phyloP scores from a whole-genome alignment of 2,113 vertebrate genomes.

The Willisornis vidua region DNA sequence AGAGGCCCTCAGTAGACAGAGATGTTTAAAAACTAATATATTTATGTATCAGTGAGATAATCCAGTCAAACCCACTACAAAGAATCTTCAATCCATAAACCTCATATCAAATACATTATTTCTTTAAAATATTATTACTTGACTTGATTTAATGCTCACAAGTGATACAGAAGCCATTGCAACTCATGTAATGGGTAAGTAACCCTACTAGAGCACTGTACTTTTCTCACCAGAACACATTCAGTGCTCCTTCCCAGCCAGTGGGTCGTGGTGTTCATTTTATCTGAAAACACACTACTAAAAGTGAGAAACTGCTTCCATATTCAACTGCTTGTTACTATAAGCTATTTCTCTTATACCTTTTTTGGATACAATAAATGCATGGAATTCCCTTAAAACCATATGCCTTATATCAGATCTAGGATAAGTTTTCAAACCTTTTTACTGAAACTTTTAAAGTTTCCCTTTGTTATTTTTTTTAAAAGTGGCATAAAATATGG shows the following conservation, averaged over 20 bases:
- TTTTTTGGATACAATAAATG: background rate
- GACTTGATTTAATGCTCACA: background rate
- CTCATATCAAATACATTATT: background rate
- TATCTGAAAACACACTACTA: background rate
- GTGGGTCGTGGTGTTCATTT: rapidly evolving
- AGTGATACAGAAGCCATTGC: background rate
- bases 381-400: background rate
- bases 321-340: background rate
- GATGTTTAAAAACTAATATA: background rate
- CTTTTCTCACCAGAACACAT: background rate
- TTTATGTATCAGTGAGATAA: background rate
- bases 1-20: background rate
- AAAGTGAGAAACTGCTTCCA: background rate
- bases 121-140: background rate
- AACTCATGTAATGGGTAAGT: background rate
- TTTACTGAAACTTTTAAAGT: background rate
- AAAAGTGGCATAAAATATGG: background rate
- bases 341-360: background rate
- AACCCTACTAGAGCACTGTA: background rate
- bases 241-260: background rate
- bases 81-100: background rate
- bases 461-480: background rate
- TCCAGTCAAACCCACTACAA: background rate
- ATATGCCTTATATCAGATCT: background rate
- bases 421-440: background rate